phyloP scores from a whole-genome alignment of 1,140 invertebrate species.

The Diploscapter pachys region DNA sequence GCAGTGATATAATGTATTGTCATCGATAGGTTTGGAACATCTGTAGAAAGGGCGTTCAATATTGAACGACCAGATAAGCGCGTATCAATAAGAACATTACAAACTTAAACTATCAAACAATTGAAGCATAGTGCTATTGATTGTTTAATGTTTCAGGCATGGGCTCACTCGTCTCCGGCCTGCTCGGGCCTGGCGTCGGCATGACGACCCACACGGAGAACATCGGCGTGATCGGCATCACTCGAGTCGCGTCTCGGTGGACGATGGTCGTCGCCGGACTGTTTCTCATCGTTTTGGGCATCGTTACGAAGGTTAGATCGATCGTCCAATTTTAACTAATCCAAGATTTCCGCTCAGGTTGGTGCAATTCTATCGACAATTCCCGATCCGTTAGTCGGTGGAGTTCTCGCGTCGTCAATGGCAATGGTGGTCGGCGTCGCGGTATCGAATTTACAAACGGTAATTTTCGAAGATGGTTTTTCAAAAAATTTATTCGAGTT shows the following conservation, averaged over 20 bases:
- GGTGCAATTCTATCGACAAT: constrained; percentile 57
- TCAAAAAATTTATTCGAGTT: constrained; percentile 47
- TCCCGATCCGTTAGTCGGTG: constrained; percentile 57
- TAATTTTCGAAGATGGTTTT: neutral
- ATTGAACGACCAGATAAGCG: too few relatives aligned
- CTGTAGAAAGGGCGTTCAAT: too few relatives aligned
- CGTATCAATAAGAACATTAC: too few relatives aligned
- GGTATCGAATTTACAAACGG: constrained; percentile 46
- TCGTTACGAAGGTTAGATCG: constrained; percentile 29
- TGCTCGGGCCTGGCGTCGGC: constrained; percentile 45
- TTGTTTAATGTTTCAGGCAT: constrained; percentile 5
- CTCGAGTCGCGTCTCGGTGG: constrained; percentile 46
- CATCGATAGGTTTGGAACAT: too few relatives aligned
- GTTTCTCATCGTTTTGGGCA: constrained; percentile 49
- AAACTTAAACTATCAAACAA: too few relatives aligned
- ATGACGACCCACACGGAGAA: constrained; percentile 55
- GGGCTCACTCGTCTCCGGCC: constrained; percentile 49
- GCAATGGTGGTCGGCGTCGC: constrained; percentile 61
- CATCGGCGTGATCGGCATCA: constrained; percentile 56
- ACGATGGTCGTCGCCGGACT: constrained; percentile 53
- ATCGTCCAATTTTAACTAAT: neutral
- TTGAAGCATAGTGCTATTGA: neutral
- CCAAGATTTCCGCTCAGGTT: constrained; percentile 38
- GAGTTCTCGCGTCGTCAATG: constrained; percentile 58
- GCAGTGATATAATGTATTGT: too few relatives aligned